Evolutionary conservation across 2,888 invertebrate species (phyloP).

Genomic region (Sinelater perroti): DNA sequence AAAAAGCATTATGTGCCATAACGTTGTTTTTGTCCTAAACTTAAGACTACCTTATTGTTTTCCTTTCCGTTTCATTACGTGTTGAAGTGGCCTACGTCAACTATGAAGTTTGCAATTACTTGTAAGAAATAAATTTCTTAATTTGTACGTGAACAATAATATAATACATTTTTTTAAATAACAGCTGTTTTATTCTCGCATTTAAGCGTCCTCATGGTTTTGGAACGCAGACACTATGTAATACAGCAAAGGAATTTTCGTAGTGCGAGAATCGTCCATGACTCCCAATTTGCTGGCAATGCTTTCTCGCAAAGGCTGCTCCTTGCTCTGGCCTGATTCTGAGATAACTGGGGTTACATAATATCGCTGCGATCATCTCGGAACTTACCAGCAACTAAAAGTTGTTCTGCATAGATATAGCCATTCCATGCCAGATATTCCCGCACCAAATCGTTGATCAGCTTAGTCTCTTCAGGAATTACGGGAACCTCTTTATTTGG

Average conservation of each 20-base stretch:
- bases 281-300: slow-evolving; percentile 58
- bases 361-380: no score
- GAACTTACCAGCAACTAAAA: slow-evolving; percentile 54
- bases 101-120: slow-evolving; percentile 27
- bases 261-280: slow-evolving; percentile 56
- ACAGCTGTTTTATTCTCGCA: background rate
- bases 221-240: slow-evolving; percentile 58
- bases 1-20: slow-evolving; percentile 35
- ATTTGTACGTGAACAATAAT: slow-evolving; percentile 36
- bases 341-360: slow-evolving; percentile 19
- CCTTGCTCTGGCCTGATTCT: slow-evolving; percentile 56
- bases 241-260: slow-evolving; percentile 59
- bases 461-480: slow-evolving; percentile 59
- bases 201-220: slow-evolving; percentile 45
- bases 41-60: slow-evolving; percentile 13
- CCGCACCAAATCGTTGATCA: slow-evolving; percentile 72
- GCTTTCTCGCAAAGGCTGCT: slow-evolving; percentile 52
- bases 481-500: slow-evolving; percentile 49
- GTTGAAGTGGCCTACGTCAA: slow-evolving; percentile 25
- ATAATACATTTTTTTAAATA: slow-evolving; percentile 32
- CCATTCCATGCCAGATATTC: slow-evolving; percentile 78
- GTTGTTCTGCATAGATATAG: slow-evolving; percentile 68
- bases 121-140: slow-evolving; percentile 34
- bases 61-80: slow-evolving; percentile 21
- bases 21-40: slow-evolving; percentile 21